Evolutionary conservation across 1,140 invertebrate genomes (phyloP).

Genomic region (Bradysia coprophila): DNA sequence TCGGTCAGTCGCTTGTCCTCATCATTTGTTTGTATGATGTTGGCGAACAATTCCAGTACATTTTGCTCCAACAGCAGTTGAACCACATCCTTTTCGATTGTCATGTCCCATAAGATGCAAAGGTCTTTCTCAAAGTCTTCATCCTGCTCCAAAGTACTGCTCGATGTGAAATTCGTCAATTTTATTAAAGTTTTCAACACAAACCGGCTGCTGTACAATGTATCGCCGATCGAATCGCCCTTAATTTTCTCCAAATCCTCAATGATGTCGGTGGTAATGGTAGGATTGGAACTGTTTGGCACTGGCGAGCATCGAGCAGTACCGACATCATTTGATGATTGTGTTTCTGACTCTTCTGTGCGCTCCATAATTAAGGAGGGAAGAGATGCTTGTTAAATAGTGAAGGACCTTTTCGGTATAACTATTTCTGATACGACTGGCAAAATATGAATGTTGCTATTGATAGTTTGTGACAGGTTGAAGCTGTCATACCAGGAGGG

Average conservation of each 20-base stretch:
- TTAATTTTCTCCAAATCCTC: slow-evolving; percentile 31
- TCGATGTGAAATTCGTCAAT: slow-evolving; percentile 26
- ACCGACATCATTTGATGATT: too few relatives aligned
- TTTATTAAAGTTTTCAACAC: slow-evolving; percentile 43
- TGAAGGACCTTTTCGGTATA: too few relatives aligned
- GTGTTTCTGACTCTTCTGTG: too few relatives aligned
- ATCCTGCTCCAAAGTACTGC: slow-evolving; percentile 17
- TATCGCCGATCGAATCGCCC: slow-evolving; percentile 55
- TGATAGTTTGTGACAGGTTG: too few relatives aligned
- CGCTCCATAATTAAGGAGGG: too few relatives aligned
- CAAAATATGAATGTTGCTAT: too few relatives aligned
- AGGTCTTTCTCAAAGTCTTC: slow-evolving; percentile 44
- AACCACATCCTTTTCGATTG: slow-evolving; percentile 46
- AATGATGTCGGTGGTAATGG: slow-evolving; percentile 19
- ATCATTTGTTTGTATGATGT: slow-evolving; percentile 24
- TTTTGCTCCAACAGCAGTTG: slow-evolving; percentile 42
- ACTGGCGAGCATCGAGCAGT: too few relatives aligned
- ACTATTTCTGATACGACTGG: too few relatives aligned
- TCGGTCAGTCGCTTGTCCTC: slow-evolving; percentile 39
- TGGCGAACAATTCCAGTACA: slow-evolving; percentile 33
- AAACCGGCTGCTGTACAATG: slow-evolving; percentile 52
- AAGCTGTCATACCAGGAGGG: too few relatives aligned
- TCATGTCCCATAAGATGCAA: slow-evolving; percentile 62
- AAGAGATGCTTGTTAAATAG: too few relatives aligned
- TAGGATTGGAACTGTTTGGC: slow-evolving; percentile 10